phyloP scores from a whole-genome alignment of 2,113 vertebrate genomes.

The Psittacula cyanocephala region DNA sequence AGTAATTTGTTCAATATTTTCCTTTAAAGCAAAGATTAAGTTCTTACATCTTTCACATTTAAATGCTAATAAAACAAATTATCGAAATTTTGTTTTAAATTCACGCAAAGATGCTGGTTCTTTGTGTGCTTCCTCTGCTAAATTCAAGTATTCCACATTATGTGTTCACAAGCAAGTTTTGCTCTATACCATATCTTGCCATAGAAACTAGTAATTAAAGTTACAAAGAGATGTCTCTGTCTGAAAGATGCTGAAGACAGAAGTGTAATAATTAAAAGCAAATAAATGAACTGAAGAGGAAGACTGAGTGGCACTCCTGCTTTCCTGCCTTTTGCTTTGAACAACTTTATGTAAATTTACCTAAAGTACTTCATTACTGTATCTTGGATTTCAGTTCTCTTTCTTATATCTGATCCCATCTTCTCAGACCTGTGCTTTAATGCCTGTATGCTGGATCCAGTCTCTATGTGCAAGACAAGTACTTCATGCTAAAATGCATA shows the following conservation, averaged over 20 bases:
- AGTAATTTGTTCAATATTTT: background rate
- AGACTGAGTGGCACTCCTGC: background rate
- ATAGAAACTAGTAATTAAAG: background rate
- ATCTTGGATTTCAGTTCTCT: background rate
- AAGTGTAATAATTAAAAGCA: background rate
- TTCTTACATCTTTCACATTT: background rate
- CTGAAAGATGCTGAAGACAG: background rate
- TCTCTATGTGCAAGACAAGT: background rate
- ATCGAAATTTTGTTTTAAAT: background rate
- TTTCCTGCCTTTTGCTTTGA: background rate
- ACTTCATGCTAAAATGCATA: background rate
- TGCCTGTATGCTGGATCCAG: background rate
- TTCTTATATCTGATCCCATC: background rate
- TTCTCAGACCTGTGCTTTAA: background rate
- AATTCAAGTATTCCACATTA: background rate
- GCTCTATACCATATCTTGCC: accelerated
- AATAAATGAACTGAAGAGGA: background rate
- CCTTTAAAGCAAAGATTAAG: background rate
- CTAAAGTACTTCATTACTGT: background rate
- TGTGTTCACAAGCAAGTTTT: background rate
- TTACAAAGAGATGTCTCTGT: background rate
- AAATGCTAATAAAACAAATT: background rate
- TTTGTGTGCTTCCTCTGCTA: background rate
- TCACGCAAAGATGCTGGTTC: background rate
- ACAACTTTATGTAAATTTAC: background rate